These are phyloP conservation scores for Ptilonorhynchus violaceus DNA, from an alignment of 2,113 vertebrate genomes.

Conservation along the genomic window DNA sequence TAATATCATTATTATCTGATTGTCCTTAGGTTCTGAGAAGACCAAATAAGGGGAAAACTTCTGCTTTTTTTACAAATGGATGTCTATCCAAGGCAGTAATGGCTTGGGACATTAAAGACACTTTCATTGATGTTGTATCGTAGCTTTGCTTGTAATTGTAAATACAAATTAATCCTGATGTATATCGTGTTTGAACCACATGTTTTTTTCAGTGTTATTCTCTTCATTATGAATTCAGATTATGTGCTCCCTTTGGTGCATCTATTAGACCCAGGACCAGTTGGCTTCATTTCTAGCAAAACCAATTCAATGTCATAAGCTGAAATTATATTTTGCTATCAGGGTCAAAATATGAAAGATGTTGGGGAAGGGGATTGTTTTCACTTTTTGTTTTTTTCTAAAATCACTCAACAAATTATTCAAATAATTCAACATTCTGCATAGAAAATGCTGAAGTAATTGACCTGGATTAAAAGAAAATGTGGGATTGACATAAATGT, in stretches of 20 bases:
- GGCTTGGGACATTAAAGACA: background rate
- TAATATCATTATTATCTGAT: background rate
- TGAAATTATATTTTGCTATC: background rate
- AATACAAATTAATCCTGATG: background rate
- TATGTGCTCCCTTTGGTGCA: background rate
- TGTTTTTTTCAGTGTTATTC: background rate
- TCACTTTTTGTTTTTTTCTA: background rate
- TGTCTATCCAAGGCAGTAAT: background rate
- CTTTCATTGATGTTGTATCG: background rate
- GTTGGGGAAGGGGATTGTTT: background rate
- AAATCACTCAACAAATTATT: background rate
- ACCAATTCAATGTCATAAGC: fast-evolving
- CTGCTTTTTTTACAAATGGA: background rate
- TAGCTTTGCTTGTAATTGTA: background rate
- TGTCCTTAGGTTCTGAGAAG: background rate
- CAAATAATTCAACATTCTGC: background rate
- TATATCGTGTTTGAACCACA: background rate
- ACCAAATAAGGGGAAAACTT: fast-evolving
- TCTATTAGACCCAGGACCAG: background rate
- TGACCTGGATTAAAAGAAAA: background rate
- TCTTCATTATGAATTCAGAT: background rate
- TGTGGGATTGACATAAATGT: background rate
- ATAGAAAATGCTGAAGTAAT: background rate
- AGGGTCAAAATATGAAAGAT: background rate
- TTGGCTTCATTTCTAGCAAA: background rate